Evolutionary conservation across 2,797 vertebrate species (phyloP), one percentile per base, ranked within the genome.

Genomic region (Pangasius mekongensis): DNA sequence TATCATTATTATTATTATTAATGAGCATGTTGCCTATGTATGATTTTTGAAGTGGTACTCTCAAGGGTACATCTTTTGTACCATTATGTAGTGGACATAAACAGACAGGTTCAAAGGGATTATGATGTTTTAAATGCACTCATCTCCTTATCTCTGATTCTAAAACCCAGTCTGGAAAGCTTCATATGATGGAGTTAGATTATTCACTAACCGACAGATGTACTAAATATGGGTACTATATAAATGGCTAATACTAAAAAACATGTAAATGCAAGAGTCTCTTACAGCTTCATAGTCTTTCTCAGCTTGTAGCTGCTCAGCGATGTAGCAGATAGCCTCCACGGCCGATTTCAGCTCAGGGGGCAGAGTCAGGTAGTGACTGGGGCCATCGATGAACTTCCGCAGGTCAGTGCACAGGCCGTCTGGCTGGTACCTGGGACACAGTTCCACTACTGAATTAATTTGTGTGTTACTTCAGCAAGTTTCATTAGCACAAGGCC

Each of bases 261-360:
- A 0, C 24, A 80, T 58, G 8, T 36, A 80, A 43, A 36, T 27
- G 7, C 30, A 84, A 33, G 58, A 54, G 16, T 49, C 3, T 33
- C 96, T 95, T 91, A 98, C 97, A 7, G 96, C 95, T 0, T 96
- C 96, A 0, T 96, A 96, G 92, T 98, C 97, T 82, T 98, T 97
- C 91, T 97, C 96, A 0, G 97, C 95, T 91, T 97, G 97, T 84
- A 98, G 94, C 43, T 97, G 96, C 91, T 96, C 95, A 0, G 98
- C 97, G 2, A 98, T 97, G 76, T 97, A 98, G 0, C 90, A 95
- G 93, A 98, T 96, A 18, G 97, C 96, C 0, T 92, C 95, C 14
- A 96, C 95, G n/a, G 96, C 97, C 0, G 96, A 93, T 90, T 97
- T 97, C 24, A 98, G 96, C 62, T 97, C 96, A 0, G 95, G 94